These are phyloP conservation scores for Atlantisia rogersi DNA, from an alignment of 2,113 vertebrate genomes.

Conservation along the genomic window DNA sequence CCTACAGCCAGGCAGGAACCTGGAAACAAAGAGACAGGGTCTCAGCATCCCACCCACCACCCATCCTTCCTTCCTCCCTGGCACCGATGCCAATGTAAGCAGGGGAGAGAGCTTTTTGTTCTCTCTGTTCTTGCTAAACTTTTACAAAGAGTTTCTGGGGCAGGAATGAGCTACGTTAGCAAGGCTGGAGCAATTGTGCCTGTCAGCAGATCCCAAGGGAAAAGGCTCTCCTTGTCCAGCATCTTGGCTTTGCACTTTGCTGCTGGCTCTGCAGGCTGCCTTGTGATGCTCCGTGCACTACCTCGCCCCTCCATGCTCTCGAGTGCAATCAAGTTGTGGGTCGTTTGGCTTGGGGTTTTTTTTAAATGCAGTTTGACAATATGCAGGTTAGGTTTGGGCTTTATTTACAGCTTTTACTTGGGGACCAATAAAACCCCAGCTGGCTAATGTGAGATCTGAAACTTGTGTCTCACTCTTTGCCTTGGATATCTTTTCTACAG, in stretches of 20 bases:
- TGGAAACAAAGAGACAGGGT: neutral
- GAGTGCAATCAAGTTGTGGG: constrained; percentile 15
- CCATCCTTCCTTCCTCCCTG: neutral
- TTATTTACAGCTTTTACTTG: constrained; percentile 66
- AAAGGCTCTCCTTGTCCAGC: neutral
- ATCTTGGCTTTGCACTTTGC: constrained; percentile 21
- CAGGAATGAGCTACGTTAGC: neutral
- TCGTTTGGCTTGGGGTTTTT: neutral
- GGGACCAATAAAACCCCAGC: constrained; percentile 72
- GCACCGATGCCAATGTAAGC: neutral
- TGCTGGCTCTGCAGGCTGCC: neutral
- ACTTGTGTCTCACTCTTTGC: constrained; percentile 57
- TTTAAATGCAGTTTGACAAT: constrained; percentile 34
- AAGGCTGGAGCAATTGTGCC: neutral
- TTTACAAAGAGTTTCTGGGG: neutral
- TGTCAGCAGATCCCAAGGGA: neutral
- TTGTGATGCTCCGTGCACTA: neutral
- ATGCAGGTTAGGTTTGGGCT: constrained; percentile 46
- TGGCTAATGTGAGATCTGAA: constrained; percentile 67
- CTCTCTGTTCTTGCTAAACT: neutral
- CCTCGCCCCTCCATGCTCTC: neutral
- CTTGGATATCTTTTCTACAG: constrained; percentile 60
- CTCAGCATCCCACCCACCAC: neutral
- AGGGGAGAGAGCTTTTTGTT: neutral
- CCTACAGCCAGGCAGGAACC: neutral